A percentile compares a stretch with the other conserved stretches of the same genome.
Evolutionary conservation across 1,140 invertebrate genomes (phyloP).

Genomic region (Orius insidiosus): DNA sequence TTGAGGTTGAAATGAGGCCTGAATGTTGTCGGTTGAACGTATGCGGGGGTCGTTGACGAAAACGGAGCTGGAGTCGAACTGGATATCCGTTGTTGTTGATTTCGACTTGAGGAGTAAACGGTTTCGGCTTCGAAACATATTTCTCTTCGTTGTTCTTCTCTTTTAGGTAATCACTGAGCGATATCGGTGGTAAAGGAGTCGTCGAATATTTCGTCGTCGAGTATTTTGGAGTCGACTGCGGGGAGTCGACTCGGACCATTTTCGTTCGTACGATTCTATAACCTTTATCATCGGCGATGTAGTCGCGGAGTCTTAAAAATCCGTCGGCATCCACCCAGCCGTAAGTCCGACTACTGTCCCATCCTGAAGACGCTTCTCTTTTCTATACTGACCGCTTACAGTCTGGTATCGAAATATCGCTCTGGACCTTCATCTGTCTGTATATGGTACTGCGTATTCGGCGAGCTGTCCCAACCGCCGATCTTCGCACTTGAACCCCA

Average conservation of each 20-base stretch:
- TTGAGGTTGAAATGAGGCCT: slow-evolving; percentile 21
- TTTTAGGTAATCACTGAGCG: slow-evolving; percentile 17
- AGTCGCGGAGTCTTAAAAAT: slow-evolving; percentile 62
- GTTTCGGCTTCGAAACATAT: background rate
- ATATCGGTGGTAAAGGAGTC: slow-evolving; percentile 10
- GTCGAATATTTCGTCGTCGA: slow-evolving; percentile 5
- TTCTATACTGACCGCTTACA: slow-evolving; percentile 68
- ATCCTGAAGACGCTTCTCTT: slow-evolving; percentile 66
- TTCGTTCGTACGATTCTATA: slow-evolving; percentile 61
- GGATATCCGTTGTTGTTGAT: slow-evolving; percentile 12
- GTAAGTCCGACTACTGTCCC: slow-evolving; percentile 42
- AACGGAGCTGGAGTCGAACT: slow-evolving; percentile 8
- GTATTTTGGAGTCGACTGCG: slow-evolving; percentile 4
- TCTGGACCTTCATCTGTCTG: slow-evolving; percentile 81
- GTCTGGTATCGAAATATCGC: slow-evolving; percentile 73
- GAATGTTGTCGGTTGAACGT: slow-evolving; percentile 24
- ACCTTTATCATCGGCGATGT: slow-evolving; percentile 63
- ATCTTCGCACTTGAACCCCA: slow-evolving; percentile 20
- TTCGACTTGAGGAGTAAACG: slow-evolving; percentile 8
- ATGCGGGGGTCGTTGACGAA: slow-evolving; percentile 22
- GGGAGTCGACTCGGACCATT: slow-evolving; percentile 49
- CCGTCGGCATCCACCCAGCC: slow-evolving; percentile 73
- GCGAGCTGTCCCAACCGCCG: slow-evolving; percentile 36
- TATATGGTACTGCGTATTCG: slow-evolving; percentile 63
- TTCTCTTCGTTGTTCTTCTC: slow-evolving; percentile 6